Percentiles rank a stretch among this genome's conserved stretches.
Conservation (phyloP, 2,113 vertebrate species). For the Archilochus colubris region DNA sequence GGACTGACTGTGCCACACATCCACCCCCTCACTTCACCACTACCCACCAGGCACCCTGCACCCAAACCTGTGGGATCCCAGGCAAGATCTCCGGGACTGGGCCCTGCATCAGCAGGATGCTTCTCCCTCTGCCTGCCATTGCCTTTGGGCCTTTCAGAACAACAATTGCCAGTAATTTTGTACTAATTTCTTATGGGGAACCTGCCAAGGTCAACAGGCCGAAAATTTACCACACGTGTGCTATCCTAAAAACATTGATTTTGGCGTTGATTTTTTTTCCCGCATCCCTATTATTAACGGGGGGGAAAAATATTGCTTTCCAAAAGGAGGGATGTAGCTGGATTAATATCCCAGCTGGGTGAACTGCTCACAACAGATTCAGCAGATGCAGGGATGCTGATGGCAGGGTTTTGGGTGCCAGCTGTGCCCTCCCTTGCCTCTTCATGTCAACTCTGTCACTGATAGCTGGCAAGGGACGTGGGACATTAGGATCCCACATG, state of each 20-base stretch:
- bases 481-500: background rate
- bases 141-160: background rate
- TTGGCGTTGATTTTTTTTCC: slow-evolving; percentile 18
- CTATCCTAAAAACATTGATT: slow-evolving; percentile 30
- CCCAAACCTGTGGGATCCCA: background rate
- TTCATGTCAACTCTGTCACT: slow-evolving; percentile 36
- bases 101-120: background rate
- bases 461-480: slow-evolving; percentile 10
- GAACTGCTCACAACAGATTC: slow-evolving; percentile 30
- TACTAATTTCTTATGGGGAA: background rate
- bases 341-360: slow-evolving; percentile 44
- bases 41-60: background rate
- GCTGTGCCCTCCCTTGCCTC: slow-evolving; percentile 66
- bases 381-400: slow-evolving; percentile 60
- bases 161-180: background rate
- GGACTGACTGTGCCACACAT: slow-evolving; percentile 26
- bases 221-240: slow-evolving; percentile 13
- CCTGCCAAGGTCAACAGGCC: slow-evolving; percentile 46
- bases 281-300: slow-evolving; percentile 24
- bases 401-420: slow-evolving; percentile 59
- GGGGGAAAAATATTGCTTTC: slow-evolving; percentile 12
- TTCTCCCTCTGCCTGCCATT: background rate
- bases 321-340: background rate
- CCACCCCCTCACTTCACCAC: background rate
- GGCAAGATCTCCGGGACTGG: background rate